Evolutionary conservation across 2,113 vertebrate species (phyloP), one percentile per base, ranked within the genome.

Genomic region (Boleophthalmus pectinirostris): DNA sequence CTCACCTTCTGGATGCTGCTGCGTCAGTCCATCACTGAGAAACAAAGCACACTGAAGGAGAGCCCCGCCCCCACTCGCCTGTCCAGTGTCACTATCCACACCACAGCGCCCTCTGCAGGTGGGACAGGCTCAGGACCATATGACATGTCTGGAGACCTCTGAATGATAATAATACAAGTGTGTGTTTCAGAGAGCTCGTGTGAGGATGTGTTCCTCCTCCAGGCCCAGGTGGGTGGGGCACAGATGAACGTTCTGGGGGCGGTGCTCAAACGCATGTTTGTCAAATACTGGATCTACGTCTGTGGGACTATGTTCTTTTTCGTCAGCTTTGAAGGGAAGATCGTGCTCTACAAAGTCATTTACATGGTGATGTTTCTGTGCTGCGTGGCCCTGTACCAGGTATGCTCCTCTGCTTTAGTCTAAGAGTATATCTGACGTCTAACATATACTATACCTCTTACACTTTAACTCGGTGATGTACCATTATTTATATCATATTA

Each of bases 231-330:
- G 21, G 65, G 94, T 88, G 20, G 91, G 86, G 1, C 94, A 85
- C 0, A 95, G 85, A 97, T 98, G 96, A 94, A 96, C 66, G 94
- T 96, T 15, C 80, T 98, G 68, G 96, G 94, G 61, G 96, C 94
- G 0, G 87, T 96, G 78, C 93, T 99, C 82, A 96, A 94, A 91
- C 94, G 95, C 87, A 94, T 98, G 94, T 95, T 99, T 85, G 94
- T 97, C 74, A 99, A 99, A 71, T 98, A 99, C 88, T 99, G 97
- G 97, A 98, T 99, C 91, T 99, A 99, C 3, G 93, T 98, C 73
- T 98, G 97, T 23, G 96, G 96, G 11, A 96, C 95, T 25, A 99
- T 99, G 97, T 98, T 99, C 92, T 99, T 99, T 93, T 96, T 99
- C 1, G 97, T 99, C 79, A 98, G 96, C 89, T 98, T 99, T 38